Percentiles rank a stretch among this genome's conserved stretches.
phyloP scores from a whole-genome alignment of 1,140 invertebrate genomes.

The Drosophila littoralis region DNA sequence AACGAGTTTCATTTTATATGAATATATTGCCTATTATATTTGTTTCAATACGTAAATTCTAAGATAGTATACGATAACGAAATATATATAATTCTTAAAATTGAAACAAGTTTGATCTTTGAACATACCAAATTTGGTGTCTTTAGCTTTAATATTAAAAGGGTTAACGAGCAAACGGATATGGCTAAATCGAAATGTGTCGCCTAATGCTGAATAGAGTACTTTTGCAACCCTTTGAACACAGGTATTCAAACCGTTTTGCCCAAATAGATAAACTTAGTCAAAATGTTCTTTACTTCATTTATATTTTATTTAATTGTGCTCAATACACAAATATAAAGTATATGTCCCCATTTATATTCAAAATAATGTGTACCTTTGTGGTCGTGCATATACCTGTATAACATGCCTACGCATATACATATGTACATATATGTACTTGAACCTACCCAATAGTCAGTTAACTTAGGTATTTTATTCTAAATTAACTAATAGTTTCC shows the following conservation, averaged over 20 bases:
- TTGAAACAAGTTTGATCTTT: neutral
- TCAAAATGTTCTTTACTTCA: neutral
- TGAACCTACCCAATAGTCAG: neutral
- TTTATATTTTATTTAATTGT: neutral
- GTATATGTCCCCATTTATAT: neutral
- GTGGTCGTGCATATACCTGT: neutral
- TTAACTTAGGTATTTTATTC: neutral
- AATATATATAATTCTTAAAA: slow-evolving; percentile 1
- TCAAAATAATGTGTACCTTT: neutral
- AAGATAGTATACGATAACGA: slow-evolving; percentile 5
- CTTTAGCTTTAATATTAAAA: slow-evolving; percentile 1
- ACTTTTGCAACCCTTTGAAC: neutral
- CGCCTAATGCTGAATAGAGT: too few relatives aligned
- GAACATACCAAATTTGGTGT: slow-evolving; percentile 1
- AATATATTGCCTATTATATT: neutral
- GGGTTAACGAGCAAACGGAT: neutral
- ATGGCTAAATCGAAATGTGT: neutral
- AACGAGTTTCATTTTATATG: neutral
- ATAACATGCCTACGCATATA: slow-evolving; percentile 9
- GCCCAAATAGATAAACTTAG: neutral
- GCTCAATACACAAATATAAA: neutral
- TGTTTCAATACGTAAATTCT: slow-evolving; percentile 1
- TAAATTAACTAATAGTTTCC: slow-evolving; percentile 3
- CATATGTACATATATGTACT: slow-evolving; percentile 16
- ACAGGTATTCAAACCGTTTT: neutral